Conservation (phyloP, 2,113 vertebrate genomes). For the Calcarius ornatus region DNA sequence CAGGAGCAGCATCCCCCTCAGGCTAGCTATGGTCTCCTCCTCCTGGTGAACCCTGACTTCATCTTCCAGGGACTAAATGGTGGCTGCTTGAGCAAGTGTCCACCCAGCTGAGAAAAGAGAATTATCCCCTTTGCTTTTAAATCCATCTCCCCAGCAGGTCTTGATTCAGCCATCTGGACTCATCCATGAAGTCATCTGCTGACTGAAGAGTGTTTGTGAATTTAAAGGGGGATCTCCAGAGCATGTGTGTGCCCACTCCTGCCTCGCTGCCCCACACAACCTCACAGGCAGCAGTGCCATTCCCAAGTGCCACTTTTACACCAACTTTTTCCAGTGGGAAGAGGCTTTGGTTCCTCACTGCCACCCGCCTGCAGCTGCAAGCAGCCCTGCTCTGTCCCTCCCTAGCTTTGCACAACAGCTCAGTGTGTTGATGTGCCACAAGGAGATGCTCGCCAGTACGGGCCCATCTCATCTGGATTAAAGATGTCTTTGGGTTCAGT, state of each 20-base stretch:
- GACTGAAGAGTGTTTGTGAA: background rate
- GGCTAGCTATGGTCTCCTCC: background rate
- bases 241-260: fast-evolving
- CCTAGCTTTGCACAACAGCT: background rate
- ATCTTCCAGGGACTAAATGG: background rate
- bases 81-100: background rate
- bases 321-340: background rate
- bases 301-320: background rate
- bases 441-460: background rate
- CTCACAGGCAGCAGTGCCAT: background rate
- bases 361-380: fast-evolving
- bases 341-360: background rate
- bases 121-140: background rate
- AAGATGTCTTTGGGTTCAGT: conserved; percentile 48
- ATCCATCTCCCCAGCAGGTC: background rate
- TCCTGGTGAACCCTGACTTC: background rate
- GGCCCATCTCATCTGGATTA: conserved; percentile 55
- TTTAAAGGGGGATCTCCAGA: background rate
- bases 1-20: background rate
- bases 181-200: background rate
- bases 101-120: background rate
- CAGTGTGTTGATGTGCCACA: background rate
- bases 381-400: background rate
- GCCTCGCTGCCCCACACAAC: background rate
- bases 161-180: fast-evolving